Percentiles rank a stretch among this genome's conserved stretches.
Evolutionary conservation across 2,888 invertebrate species (phyloP).

Genomic region (Drosophila glabriapex): DNA sequence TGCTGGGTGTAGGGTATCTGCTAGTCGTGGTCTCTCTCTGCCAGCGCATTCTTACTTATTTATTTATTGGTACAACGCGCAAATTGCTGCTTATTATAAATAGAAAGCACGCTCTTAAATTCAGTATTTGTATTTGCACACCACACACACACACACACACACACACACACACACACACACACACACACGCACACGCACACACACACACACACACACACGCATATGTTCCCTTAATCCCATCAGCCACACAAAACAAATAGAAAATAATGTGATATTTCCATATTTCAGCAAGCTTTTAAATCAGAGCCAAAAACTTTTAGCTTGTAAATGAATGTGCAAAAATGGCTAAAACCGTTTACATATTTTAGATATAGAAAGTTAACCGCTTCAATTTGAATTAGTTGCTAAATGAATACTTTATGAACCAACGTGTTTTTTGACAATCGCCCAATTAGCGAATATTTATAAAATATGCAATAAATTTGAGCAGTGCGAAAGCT

Average conservation of each 20-base stretch:
- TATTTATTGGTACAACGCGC: slow-evolving; percentile 9
- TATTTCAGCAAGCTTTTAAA: slow-evolving; percentile 8
- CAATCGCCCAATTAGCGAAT: neutral
- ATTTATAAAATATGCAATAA: neutral
- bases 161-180: neutral
- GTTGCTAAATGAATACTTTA: neutral
- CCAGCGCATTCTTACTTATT: neutral
- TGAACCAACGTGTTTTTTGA: neutral
- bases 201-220: no score
- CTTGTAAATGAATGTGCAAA: neutral
- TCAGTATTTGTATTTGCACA: neutral
- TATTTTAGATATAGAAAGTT: neutral
- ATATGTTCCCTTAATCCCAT: neutral
- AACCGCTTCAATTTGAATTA: neutral
- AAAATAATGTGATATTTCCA: neutral
- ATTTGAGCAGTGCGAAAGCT: neutral
- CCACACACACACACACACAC: neutral
- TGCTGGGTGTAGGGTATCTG: neutral
- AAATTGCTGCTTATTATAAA: slow-evolving; percentile 11
- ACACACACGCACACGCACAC: neutral
- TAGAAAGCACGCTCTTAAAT: slow-evolving; percentile 2
- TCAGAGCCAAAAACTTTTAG: neutral
- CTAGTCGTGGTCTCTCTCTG: neutral
- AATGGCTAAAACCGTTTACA: neutral
- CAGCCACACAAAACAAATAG: neutral